Base-by-base conservation (phyloP, 2,888 invertebrate genomes). In the Notodonta ziczac region DNA sequence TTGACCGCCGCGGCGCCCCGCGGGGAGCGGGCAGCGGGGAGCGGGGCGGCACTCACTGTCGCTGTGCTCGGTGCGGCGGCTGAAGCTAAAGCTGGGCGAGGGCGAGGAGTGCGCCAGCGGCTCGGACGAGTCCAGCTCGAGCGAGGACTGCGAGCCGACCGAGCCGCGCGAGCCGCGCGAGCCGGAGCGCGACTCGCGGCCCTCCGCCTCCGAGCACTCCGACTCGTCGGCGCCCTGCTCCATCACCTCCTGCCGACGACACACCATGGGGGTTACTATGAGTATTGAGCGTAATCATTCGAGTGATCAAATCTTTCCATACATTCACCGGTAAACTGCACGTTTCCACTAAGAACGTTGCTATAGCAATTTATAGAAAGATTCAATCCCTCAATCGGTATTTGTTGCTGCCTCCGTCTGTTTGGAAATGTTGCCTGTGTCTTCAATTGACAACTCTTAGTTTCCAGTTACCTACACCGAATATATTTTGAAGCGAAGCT, bases 111-210 rank as follows among this genome's bases (percentile, higher is more conserved):
- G 85, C 74, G 61, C 77, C 44, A 76, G 77, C 74, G 69, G 72
- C 52, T 74, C 79, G 46, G 86, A 86, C 67, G 86, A 86, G 81
- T 87, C 87, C 71, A 86, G 80, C 77, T 88, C 88, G 61, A 88
- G 81, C 69, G 91, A 90, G n/a, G 86, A 84, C 71, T 79, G 81
- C 70, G 85, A 83, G 32, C 77, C 78, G 61, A 74, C 75, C 55
- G 83, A 81, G 58, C 76, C 80, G 53, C 59, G 9, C 53, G 24
- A 71, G 59, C 74, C 78, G 58, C 65, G 71, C 59, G 79, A 69
- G 58, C 70, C 40, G 24, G 53, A 24, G 52, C 52, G 59, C 56
- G 62, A 58, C 42, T 35, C 59, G 60, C 58, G 52, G 16, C 69
- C 58, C 59, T 69, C 65, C 56, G 61, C 70, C 62, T 65, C 75